Percentiles rank a stretch among this genome's conserved stretches.
Conservation (phyloP, 2,888 invertebrate genomes). For the Platynereis dumerilii region DNA sequence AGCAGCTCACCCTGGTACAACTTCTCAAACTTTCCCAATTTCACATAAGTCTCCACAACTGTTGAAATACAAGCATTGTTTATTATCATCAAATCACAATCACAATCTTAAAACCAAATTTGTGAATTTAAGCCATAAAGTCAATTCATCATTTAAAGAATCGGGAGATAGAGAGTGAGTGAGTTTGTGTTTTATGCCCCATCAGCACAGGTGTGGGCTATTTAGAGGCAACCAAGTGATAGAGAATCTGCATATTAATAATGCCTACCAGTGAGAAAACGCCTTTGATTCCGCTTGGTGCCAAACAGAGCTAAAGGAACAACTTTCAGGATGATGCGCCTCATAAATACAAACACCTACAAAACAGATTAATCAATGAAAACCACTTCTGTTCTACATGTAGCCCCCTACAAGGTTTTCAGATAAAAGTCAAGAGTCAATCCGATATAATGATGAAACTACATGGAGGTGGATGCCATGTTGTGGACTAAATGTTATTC, state of each 20-base stretch:
- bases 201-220: too few species aligned
- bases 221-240: too few species aligned
- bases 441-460: too few species aligned
- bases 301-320: constrained; percentile 7
- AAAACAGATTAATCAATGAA: background rate
- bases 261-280: constrained; percentile 7
- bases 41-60: constrained; percentile 3
- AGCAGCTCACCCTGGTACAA: background rate
- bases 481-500: too few species aligned
- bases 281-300: background rate
- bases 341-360: constrained; percentile 17
- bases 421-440: too few species aligned
- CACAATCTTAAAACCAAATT: background rate
- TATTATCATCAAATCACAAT: background rate
- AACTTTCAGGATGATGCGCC: background rate
- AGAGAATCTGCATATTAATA: background rate
- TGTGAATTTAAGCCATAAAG: too few species aligned
- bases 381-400: too few species aligned
- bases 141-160: too few species aligned
- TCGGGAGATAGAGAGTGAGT: too few species aligned
- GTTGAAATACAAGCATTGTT: background rate
- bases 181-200: too few species aligned
- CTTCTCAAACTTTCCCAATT: constrained; percentile 12
- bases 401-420: too few species aligned
- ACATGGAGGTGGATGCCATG: too few species aligned